A percentile compares a stretch with the other conserved stretches of the same genome.
Conservation (phyloP, 1,140 invertebrate species). For the Meteorus sp. region DNA sequence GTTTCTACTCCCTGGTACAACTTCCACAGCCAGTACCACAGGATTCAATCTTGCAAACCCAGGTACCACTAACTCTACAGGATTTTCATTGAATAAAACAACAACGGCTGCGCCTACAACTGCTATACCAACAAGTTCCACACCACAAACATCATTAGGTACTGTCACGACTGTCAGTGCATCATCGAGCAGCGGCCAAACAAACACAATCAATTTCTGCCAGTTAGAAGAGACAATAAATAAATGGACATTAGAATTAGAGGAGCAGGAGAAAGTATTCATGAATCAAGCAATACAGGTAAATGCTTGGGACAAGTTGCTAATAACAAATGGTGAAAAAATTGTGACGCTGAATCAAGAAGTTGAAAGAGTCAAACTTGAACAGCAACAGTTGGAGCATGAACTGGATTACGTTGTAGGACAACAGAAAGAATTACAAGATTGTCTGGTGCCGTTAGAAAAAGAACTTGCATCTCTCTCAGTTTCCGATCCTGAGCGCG, state of each 20-base stretch:
- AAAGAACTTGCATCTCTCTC: slow-evolving; percentile 73
- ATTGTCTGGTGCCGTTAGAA: slow-evolving; percentile 82
- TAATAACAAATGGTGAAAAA: slow-evolving; percentile 91
- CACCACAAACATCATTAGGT: slow-evolving; percentile 52
- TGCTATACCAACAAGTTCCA: slow-evolving; percentile 23
- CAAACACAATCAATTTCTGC: slow-evolving; percentile 74
- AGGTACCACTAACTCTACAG: slow-evolving; percentile 24
- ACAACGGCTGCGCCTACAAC: slow-evolving; percentile 25
- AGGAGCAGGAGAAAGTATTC: slow-evolving; percentile 92
- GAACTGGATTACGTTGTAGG: slow-evolving; percentile 91
- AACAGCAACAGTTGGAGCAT: slow-evolving; percentile 88
- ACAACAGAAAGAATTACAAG: slow-evolving; percentile 91
- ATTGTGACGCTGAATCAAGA: slow-evolving; percentile 84
- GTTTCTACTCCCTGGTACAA: slow-evolving; percentile 34
- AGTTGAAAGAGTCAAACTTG: slow-evolving; percentile 82
- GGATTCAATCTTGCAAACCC: slow-evolving; percentile 36
- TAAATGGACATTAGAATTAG: slow-evolving; percentile 92
- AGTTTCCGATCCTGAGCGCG: slow-evolving; percentile 81
- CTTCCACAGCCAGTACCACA: slow-evolving; percentile 32
- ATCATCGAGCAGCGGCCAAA: slow-evolving; percentile 51
- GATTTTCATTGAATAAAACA: slow-evolving; percentile 16
- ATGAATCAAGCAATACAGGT: slow-evolving; percentile 92
- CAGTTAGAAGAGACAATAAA: slow-evolving; percentile 93
- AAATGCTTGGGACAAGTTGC: slow-evolving; percentile 90
- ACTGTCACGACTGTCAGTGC: slow-evolving; percentile 56